These are phyloP conservation scores for Poecilia picta DNA, from an alignment of 2,797 vertebrate species.

Conservation along the genomic window DNA sequence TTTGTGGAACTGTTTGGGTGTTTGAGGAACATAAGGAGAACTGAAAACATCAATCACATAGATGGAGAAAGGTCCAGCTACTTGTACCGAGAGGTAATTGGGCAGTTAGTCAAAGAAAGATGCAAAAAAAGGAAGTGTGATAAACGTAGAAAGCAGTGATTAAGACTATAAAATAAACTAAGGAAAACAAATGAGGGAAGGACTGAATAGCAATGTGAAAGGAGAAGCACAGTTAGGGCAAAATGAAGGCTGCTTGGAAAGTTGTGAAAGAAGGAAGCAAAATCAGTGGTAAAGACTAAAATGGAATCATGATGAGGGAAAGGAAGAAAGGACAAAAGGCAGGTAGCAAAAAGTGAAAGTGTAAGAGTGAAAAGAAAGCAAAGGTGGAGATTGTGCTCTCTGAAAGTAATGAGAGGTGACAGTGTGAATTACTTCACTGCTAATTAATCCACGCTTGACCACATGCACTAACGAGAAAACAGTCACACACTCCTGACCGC, in stretches of 20 bases:
- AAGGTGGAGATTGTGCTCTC: constrained; percentile 32
- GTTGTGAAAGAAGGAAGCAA: constrained; percentile 10
- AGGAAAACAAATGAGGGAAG: constrained; percentile 7
- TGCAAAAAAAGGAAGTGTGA: background rate
- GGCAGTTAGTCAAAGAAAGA: background rate
- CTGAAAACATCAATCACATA: background rate
- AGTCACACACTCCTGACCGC: constrained; percentile 44
- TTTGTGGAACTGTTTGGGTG: background rate
- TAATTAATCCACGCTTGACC: constrained; percentile 78
- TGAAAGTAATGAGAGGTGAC: constrained; percentile 73
- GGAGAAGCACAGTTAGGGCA: background rate
- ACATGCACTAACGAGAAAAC: constrained; percentile 65
- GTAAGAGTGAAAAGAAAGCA: constrained; percentile 23
- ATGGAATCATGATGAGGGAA: background rate
- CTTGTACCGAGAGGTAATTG: background rate
- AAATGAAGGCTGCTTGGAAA: no score
- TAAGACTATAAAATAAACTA: no score
- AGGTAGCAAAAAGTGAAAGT: background rate
- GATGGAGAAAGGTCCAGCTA: background rate
- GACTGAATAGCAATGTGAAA: background rate
- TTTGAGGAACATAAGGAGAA: background rate
- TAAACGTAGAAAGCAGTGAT: background rate
- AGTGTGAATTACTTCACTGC: constrained; percentile 73
- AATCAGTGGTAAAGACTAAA: background rate
- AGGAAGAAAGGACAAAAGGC: background rate